These are phyloP conservation scores for Drosophila buzzatii DNA, from an alignment of 2,888 invertebrate species.

Conservation along the genomic window DNA sequence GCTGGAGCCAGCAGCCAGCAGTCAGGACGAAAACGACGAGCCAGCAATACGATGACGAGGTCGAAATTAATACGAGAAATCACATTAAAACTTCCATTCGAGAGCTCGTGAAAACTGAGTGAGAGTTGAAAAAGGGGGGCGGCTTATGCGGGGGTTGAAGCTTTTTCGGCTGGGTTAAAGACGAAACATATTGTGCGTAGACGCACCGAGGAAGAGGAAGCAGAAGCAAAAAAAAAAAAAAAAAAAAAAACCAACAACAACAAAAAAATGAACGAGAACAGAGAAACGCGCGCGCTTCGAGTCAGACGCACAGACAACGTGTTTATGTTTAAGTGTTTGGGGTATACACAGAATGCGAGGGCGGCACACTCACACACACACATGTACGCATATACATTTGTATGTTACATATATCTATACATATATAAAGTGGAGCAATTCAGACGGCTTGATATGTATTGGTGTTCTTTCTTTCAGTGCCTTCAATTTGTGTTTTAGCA, in stretches of 20 bases:
- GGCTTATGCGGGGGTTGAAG: conserved; percentile 35
- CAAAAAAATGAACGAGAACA: conserved; percentile 57
- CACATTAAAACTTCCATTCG: conserved; percentile 75
- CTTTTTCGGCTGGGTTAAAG: conserved; percentile 75
- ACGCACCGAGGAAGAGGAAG: conserved; percentile 43
- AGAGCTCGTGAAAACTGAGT: conserved; percentile 25
- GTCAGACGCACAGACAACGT: conserved; percentile 64
- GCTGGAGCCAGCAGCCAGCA: conserved; percentile 2
- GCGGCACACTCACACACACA: conserved; percentile 29
- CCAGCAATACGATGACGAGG: conserved; percentile 70
- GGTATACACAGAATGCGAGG: conserved; percentile 48
- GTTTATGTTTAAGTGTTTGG: conserved; percentile 78
- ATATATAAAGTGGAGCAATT: conserved; percentile 70
- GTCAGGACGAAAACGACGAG: conserved; percentile 21
- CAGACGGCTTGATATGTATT: conserved; percentile 64
- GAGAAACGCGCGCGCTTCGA: conserved; percentile 30
- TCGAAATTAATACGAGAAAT: conserved; percentile 79
- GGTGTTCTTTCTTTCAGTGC: conserved; percentile 53
- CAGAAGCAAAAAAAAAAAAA: conserved; percentile 26
- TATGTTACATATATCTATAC: conserved; percentile 5
- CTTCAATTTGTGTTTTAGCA: conserved; percentile 67
- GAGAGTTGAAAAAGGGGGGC: conserved; percentile 11
- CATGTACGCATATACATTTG: conserved; percentile 19
- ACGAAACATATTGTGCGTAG: conserved; percentile 80
- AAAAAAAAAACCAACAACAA: conserved; percentile 11